Base-by-base conservation (phyloP, 2,113 vertebrate genomes). In the Pluvianellus socialis region DNA sequence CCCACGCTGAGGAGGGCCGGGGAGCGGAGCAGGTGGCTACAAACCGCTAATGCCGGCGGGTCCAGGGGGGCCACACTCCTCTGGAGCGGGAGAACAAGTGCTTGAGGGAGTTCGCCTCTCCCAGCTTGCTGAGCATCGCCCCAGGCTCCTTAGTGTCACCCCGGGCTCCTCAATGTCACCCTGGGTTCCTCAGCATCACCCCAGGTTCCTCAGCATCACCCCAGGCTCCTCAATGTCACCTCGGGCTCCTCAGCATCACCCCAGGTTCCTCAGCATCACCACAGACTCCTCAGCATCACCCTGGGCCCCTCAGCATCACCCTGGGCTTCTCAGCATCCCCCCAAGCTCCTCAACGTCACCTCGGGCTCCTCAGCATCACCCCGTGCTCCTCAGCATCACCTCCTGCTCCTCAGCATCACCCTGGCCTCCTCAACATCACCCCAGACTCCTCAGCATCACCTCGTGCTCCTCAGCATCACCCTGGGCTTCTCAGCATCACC, bases 21-120 rank as follows among this genome's bases (percentile, higher is more conserved):
- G 10, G 32, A 56, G 33, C n/a, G 8, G 28, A 44, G 42, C 40
- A 45, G 42, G 38, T 9, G 23, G 24, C 73, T 10, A 26, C 56
- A 11, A 35, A 26, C 14, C 68, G 5, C 21, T 0, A 3, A 3
- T 7, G 14, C 35, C 2, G 10, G 26, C 70, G 59, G 22, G 38
- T 53, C 63, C 27, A 4, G 26, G 8, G 2, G 13, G 2, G 44
- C 40, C 1, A 4, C 45, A 5, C 49, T 53, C 32, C 62, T 50
- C 32, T 26, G 0, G 53, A 7, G 21, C n/a, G n/a, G n/a, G n/a
- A n/a, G n/a, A n/a, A 66, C 49, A 50, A 23, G 49, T 12, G 49
- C 14, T 68, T n/a, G 52, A 22, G 62, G 75, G 49, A 50, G 12
- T 0, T 10, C 14, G 14, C 32, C 32, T 40, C 74, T 53, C 49